Evolutionary conservation across 2,888 invertebrate species (phyloP).

Genomic region (Baccha elongata): DNA sequence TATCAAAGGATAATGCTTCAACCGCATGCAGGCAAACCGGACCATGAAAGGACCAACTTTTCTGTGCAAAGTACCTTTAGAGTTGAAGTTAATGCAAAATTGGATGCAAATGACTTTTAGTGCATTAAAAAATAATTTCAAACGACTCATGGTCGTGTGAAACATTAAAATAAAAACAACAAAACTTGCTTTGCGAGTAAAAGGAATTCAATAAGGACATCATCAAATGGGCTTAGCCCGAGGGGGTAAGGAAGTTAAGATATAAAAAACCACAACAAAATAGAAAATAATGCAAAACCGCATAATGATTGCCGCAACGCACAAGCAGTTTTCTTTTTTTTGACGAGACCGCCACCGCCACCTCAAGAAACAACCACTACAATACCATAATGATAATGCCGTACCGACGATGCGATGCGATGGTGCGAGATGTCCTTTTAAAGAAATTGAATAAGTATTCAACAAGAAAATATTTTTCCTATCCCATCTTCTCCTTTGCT

Average conservation of each 20-base stretch:
- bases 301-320: conserved; percentile 65
- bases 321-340: conserved; percentile 45
- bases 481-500: neutral
- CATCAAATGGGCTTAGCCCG: neutral
- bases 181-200: neutral
- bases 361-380: too few species aligned
- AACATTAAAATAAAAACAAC: conserved; percentile 41
- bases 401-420: conserved; percentile 34
- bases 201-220: conserved; percentile 41
- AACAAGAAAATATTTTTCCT: conserved; percentile 34
- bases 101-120: conserved; percentile 74
- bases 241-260: conserved; percentile 17
- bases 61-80: conserved; percentile 65
- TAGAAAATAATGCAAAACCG: conserved; percentile 68
- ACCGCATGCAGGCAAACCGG: conserved; percentile 56
- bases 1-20: conserved; percentile 46
- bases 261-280: conserved; percentile 56
- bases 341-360: conserved; percentile 34
- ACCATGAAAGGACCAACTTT: conserved; percentile 66
- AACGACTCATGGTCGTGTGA: conserved; percentile 62
- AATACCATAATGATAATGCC: conserved; percentile 10
- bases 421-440: conserved; percentile 61
- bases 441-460: conserved; percentile 68
- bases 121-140: conserved; percentile 73
- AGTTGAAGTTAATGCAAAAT: conserved; percentile 72